Percentiles rank a stretch among this genome's conserved stretches.
Conservation (phyloP, 2,888 invertebrate species). For the Baccha elongata region DNA sequence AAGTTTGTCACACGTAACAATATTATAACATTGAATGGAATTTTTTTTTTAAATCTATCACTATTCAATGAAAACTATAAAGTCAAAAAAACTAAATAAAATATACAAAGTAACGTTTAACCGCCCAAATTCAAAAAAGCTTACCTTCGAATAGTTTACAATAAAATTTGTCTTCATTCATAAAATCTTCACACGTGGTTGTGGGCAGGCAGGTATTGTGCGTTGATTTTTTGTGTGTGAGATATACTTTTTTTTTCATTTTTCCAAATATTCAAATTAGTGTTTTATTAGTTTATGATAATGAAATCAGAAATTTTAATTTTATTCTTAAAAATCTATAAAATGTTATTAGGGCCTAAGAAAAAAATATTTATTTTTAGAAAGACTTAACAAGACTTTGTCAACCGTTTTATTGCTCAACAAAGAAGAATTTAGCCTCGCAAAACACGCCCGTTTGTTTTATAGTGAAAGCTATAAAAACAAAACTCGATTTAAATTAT, state of each 20-base stretch:
- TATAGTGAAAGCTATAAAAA: slow-evolving; percentile 27
- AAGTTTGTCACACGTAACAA: too few species aligned
- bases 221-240: slow-evolving; percentile 26
- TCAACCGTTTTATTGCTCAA: slow-evolving; percentile 12
- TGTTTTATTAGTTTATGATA: slow-evolving; percentile 57
- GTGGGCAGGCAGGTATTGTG: slow-evolving; percentile 17
- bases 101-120: not conserved
- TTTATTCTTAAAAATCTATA: slow-evolving; percentile 32
- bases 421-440: slow-evolving; percentile 14
- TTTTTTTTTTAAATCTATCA: too few species aligned
- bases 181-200: slow-evolving; percentile 40
- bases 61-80: too few species aligned
- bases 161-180: slow-evolving; percentile 2
- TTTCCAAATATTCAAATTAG: slow-evolving; percentile 46
- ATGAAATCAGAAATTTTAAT: slow-evolving; percentile 41
- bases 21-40: too few species aligned
- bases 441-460: slow-evolving; percentile 11
- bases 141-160: not conserved
- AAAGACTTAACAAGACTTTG: slow-evolving; percentile 27
- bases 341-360: slow-evolving; percentile 37
- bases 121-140: not conserved
- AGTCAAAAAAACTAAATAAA: not conserved
- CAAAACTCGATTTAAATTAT: slow-evolving; percentile 42
- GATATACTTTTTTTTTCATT: not conserved
- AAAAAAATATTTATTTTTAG: slow-evolving; percentile 40